Percentiles rank a stretch among this genome's conserved stretches.
These are phyloP conservation scores for Engraulis encrasicolus DNA, from an alignment of 2,113 vertebrate species.

Conservation along the genomic window DNA sequence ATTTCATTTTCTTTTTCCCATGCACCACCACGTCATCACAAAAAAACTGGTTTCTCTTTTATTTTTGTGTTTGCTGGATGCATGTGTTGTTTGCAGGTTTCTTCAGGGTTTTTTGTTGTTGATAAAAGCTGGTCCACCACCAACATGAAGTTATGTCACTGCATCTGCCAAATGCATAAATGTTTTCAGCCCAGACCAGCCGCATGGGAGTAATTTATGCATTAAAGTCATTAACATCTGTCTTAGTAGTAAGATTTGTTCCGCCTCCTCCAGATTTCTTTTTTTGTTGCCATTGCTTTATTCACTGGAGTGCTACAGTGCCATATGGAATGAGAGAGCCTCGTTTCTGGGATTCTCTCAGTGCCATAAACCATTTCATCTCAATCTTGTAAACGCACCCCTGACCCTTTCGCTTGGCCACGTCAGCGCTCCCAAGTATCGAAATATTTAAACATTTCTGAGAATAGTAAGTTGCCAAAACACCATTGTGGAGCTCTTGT, in stretches of 20 bases:
- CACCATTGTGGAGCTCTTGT: conserved; percentile 36
- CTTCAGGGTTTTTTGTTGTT: too few species aligned
- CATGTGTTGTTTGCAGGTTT: not conserved
- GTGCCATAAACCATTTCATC: conserved; percentile 41
- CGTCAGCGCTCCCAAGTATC: conserved; percentile 31
- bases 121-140: not conserved
- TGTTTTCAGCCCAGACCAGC: conserved; percentile 22
- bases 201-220: conserved; percentile 41
- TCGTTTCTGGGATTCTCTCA: conserved; percentile 33
- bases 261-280: too few species aligned
- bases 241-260: conserved; percentile 7
- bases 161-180: conserved; percentile 21
- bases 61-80: conserved; percentile 12
- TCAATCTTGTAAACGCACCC: conserved; percentile 43
- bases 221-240: conserved; percentile 25
- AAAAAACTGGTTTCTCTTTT: too few species aligned
- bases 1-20: conserved; percentile 30
- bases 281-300: not conserved
- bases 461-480: conserved; percentile 34
- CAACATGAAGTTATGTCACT: not conserved
- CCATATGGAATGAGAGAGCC: conserved; percentile 40
- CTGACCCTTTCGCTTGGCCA: conserved; percentile 26
- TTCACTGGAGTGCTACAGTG: conserved; percentile 30
- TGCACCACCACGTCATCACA: conserved; percentile 12
- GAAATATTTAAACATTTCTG: conserved; percentile 30